Base-by-base conservation (phyloP, 2,797 vertebrate genomes). In the Petrocephalus sullivani region DNA sequence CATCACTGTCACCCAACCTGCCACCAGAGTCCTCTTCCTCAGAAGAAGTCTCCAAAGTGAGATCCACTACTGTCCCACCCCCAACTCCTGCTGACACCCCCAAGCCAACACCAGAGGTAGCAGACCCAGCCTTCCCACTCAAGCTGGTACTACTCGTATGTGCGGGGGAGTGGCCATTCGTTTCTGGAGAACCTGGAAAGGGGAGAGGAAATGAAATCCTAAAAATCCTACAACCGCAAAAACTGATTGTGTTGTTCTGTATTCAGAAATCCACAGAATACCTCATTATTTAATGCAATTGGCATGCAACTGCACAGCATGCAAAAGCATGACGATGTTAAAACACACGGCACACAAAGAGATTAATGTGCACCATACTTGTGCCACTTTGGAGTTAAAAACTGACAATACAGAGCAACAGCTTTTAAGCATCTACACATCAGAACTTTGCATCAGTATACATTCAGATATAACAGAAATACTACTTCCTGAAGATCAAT, bases 1-100 rank as follows among this genome's bases (percentile, higher is more conserved):
- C 98, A 0, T 98, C 97, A 0, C 98, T 98, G 19, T 98, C 98
- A 16, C 97, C 98, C 0, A 96, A 97, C 0, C 96, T 97, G 5
- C 96, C 97, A 1, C 96, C 97, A 0, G 96, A 96, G 0, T 87
- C 89, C 0, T 93, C 93, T 4, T 96, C 96, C 0, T 96, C 96
- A 0, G 95, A 96, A 91, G 96, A 98, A 93, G 97, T 96, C 92
- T 95, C 94, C 94, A 95, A 93, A 87, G 96, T 97, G 85, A 97
- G 92, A 92, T 97, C 96, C 89, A 97, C 96, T 0, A 97, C 94
- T 0, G 0, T 93, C 91, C 0, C 93, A 6, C 0, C 85, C 9
- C 81, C 91, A 0, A 93, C 91, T 9, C 92, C 89, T n/a, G 87
- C 91, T 1, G 93, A 85, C 7, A 93, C 0, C 54, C 51, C 71